Conservation (phyloP, 1,140 invertebrate genomes). For the Musca domestica region DNA sequence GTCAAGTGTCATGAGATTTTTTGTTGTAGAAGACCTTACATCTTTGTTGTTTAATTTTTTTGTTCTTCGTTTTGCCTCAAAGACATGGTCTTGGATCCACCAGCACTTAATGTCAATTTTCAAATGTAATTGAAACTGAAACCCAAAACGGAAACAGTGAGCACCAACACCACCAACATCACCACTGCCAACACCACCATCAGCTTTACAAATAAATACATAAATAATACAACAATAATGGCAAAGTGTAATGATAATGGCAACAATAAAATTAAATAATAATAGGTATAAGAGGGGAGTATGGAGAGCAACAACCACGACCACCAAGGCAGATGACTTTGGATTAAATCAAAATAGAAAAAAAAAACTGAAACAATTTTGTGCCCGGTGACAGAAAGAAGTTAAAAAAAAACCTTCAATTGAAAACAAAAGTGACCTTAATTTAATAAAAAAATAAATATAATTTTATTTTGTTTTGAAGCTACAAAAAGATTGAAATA, state of each 20-base stretch:
- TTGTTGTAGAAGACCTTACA: neutral
- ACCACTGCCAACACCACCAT: neutral
- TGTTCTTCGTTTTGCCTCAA: neutral
- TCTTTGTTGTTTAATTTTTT: neutral
- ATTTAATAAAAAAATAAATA: neutral
- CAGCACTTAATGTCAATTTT: neutral
- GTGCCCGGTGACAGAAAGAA: neutral
- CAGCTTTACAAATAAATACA: neutral
- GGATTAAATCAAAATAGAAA: neutral
- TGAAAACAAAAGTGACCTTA: constrained; percentile 17
- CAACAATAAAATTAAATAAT: neutral
- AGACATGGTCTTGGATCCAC: neutral
- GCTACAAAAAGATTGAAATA: no score
- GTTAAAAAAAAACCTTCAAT: constrained; percentile 14
- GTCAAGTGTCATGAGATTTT: neutral
- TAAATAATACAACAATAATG: constrained; percentile 2
- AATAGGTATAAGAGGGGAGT: neutral
- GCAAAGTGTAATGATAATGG: neutral
- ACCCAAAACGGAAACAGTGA: constrained; percentile 8
- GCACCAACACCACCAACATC: constrained; percentile 4
- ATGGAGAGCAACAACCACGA: neutral
- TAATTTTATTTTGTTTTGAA: no score
- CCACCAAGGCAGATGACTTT: neutral
- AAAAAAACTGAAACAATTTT: neutral
- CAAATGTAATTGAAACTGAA: neutral